A percentile compares a stretch with the other conserved stretches of the same genome.
phyloP scores from a whole-genome alignment of 2,113 vertebrate genomes.

The Varanus salvator region DNA sequence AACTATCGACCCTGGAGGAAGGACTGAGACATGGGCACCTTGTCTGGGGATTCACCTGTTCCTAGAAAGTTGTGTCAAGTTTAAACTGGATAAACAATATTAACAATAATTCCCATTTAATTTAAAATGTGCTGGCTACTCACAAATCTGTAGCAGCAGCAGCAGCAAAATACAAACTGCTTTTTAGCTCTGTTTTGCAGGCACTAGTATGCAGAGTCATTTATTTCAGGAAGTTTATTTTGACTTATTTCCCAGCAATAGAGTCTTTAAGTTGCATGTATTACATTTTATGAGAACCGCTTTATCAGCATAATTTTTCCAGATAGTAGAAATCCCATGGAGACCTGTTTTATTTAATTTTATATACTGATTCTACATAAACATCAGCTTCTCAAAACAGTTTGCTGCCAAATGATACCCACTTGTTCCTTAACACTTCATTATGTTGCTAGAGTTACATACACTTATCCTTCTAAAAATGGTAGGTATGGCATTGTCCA shows the following conservation, averaged over 20 bases:
- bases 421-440: conserved; percentile 13
- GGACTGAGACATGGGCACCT: background rate
- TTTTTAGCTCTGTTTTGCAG: background rate
- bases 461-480: conserved; percentile 4
- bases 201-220: background rate
- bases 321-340: background rate
- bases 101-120: background rate
- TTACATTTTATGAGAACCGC: conserved; percentile 3
- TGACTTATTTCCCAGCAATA: background rate
- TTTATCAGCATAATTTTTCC: conserved; percentile 12
- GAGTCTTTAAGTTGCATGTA: background rate
- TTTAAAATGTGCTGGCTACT: background rate
- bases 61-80: background rate
- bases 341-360: conserved; percentile 7
- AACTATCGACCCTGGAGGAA: background rate
- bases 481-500: background rate
- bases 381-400: background rate
- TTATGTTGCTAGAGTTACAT: conserved; percentile 13
- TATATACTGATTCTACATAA: conserved; percentile 9
- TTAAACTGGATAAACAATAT: background rate
- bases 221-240: conserved; percentile 9
- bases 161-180: background rate
- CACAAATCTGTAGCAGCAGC: background rate
- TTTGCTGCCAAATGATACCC: background rate
- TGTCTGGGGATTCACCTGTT: background rate